A percentile compares a stretch with the other conserved stretches of the same genome.
Evolutionary conservation across 2,797 vertebrate genomes (phyloP).

Genomic region (Alosa sapidissima): DNA sequence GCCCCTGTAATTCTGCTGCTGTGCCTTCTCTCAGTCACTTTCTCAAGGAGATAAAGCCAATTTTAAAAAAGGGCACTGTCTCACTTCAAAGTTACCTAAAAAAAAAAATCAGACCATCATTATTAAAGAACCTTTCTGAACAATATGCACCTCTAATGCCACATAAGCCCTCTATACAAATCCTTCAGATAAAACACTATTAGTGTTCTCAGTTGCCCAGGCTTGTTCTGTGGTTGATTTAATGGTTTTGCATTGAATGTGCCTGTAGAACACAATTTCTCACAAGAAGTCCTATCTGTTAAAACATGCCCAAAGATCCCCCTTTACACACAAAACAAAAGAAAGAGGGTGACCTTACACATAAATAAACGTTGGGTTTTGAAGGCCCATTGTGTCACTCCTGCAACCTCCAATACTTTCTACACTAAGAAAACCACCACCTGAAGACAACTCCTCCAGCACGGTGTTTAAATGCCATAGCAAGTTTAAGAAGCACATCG

Average conservation of each 20-base stretch:
- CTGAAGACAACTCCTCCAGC: not conserved
- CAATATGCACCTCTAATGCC: slow-evolving; percentile 27
- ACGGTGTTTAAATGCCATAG: not conserved
- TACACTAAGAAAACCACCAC: not conserved
- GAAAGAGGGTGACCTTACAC: not conserved
- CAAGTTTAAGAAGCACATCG: not conserved
- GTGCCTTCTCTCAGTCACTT: slow-evolving; percentile 8
- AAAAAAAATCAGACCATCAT: not conserved
- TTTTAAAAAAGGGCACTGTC: not conserved
- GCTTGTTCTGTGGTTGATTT: slow-evolving; percentile 31
- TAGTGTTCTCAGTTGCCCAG: slow-evolving; percentile 33
- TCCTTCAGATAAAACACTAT: slow-evolving; percentile 33
- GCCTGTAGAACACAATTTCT: slow-evolving; percentile 22
- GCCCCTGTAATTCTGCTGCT: slow-evolving; percentile 23
- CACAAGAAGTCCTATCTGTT: slow-evolving; percentile 18
- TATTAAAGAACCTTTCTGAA: slow-evolving; percentile 1
- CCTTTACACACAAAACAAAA: not conserved
- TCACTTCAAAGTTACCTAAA: not conserved
- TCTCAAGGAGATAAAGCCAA: not conserved
- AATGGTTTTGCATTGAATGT: slow-evolving; percentile 26
- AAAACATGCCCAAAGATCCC: slow-evolving; percentile 16
- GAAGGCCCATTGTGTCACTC: not conserved
- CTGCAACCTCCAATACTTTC: not conserved
- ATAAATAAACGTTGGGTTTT: not conserved
- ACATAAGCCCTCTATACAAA: slow-evolving; percentile 37